Conservation (phyloP, 2,888 invertebrate genomes). For the Ichneumon xanthorius region DNA sequence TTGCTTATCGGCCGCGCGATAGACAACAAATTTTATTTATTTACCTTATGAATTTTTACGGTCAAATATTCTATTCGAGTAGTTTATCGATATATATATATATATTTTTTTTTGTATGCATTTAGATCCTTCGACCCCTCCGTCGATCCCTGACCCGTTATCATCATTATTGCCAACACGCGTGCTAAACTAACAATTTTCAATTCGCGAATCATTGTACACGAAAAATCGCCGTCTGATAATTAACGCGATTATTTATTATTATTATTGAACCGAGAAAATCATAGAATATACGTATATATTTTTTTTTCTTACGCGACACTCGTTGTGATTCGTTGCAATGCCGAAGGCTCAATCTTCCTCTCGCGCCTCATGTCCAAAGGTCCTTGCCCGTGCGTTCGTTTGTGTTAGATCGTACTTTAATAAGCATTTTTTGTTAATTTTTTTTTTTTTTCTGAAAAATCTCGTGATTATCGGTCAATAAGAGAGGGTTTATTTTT, state of each 20-base stretch:
- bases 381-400: neutral
- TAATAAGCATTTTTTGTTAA: no score
- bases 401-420: neutral
- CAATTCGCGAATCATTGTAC: conserved; percentile 14
- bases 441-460: neutral
- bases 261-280: neutral
- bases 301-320: neutral
- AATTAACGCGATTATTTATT: conserved; percentile 16
- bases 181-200: conserved; percentile 26
- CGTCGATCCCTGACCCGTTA: conserved; percentile 40
- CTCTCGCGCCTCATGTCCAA: neutral
- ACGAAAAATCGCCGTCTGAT: neutral
- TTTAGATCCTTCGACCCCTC: conserved; percentile 23
- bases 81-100: conserved; percentile 23
- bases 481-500: neutral
- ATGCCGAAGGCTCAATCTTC: conserved; percentile 6
- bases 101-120: neutral
- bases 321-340: conserved; percentile 63
- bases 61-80: conserved; percentile 11
- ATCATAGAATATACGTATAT: neutral
- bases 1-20: conserved; percentile 9
- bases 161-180: conserved; percentile 44
- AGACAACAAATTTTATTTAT: conserved; percentile 7
- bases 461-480: neutral
- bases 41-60: conserved; percentile 29